A percentile compares a stretch with the other conserved stretches of the same genome.
These are phyloP conservation scores for Barypeithes pellucidus DNA, from an alignment of 2,888 invertebrate genomes.

Conservation along the genomic window DNA sequence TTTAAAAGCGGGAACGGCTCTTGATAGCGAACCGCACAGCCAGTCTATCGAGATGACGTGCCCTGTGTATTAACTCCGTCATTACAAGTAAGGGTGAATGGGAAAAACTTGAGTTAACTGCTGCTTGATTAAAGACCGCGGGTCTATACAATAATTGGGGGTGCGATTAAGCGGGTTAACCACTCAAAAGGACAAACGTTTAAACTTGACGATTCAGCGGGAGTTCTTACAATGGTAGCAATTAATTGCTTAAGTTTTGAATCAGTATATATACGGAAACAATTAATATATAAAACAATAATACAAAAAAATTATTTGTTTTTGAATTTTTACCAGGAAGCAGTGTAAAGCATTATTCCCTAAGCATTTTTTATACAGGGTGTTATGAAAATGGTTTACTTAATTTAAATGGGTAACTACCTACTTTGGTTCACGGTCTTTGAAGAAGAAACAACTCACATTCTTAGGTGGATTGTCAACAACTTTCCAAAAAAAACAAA, in stretches of 20 bases:
- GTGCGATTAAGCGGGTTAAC: constrained; percentile 53
- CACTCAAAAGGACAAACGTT: constrained; percentile 62
- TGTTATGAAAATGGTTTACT: too few relatives aligned
- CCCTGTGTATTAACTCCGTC: constrained; percentile 67
- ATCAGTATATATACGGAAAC: neutral
- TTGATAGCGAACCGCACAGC: constrained; percentile 57
- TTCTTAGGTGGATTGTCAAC: too few relatives aligned
- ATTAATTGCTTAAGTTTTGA: constrained; percentile 19
- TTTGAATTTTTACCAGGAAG: too few relatives aligned
- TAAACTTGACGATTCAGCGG: constrained; percentile 58
- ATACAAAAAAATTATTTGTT: too few relatives aligned
- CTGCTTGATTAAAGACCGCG: constrained; percentile 70
- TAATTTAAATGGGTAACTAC: too few relatives aligned
- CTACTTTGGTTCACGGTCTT: too few relatives aligned
- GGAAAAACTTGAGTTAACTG: constrained; percentile 66
- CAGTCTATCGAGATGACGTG: constrained; percentile 62
- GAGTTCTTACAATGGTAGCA: constrained; percentile 21
- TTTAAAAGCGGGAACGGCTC: constrained; percentile 51
- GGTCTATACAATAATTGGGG: constrained; percentile 56
- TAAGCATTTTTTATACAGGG: too few relatives aligned
- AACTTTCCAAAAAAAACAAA: too few relatives aligned
- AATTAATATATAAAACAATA: too few relatives aligned
- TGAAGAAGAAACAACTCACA: too few relatives aligned
- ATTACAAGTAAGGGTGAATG: constrained; percentile 54
- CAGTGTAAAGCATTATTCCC: too few relatives aligned